Evolutionary conservation across 2,888 invertebrate genomes (phyloP), one percentile per base, ranked within the genome.

Genomic region (Gryllus longicercus): DNA sequence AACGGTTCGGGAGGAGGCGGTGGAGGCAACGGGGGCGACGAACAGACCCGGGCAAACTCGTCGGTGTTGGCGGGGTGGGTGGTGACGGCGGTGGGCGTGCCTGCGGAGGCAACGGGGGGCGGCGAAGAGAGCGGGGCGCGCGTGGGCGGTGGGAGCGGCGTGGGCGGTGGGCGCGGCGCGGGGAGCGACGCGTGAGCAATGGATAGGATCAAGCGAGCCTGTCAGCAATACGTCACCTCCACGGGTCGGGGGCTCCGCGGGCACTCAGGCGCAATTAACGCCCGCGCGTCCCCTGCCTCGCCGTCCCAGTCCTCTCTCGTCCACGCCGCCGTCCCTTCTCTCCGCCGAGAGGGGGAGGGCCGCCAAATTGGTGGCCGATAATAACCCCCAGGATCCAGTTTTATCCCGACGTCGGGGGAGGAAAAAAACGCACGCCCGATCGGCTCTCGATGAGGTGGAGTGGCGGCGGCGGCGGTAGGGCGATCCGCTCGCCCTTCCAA

Each of bases 151-250:
- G 63, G 63, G 16, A 18, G 18, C 2, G 18, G 18, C 25, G 25
- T 25, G 25, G 25, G 25, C 25, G 25, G 25, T n/a, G n/a, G n/a
- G n/a, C 25, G 38, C 38, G 38, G 38, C 38, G 38, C 38, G 38
- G 38, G 38, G 38, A 38, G 38, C 38, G 77, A 76, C 76, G 79
- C 77, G 75, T 79, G 79, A 79, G 75, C 79, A 74, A 63, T 74
- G 78, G 78, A 75, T 75, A 75, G 76, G 75, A 75, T 76, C 63
- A 18, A 63, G 77, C 25, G 50, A 51, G 38, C 21, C 75, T 79
- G 79, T 79, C 79, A 79, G 75, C 79, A 63, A 79, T 79, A 79
- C 79, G 79, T 79, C 79, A 77, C 79, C 74, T 51, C 78, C 51
- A 63, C 78, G 21, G 23, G 16, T 25, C 77, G 77, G 38, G 11